phyloP scores from a whole-genome alignment of 2,113 vertebrate genomes.

The Microtus oregoni region DNA sequence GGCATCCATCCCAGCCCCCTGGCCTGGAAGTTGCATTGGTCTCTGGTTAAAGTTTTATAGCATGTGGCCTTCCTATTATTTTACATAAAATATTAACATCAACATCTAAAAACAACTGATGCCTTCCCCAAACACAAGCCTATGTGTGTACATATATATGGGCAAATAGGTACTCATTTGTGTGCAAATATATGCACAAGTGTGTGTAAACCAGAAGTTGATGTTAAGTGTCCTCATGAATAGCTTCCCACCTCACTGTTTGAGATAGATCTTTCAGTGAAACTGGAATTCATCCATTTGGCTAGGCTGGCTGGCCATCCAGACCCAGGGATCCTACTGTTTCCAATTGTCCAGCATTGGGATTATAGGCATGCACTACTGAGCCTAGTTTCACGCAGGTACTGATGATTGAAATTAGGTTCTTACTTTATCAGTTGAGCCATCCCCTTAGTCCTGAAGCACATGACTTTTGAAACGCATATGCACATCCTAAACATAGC shows the following conservation, averaged over 20 bases:
- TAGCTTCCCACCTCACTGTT: background rate
- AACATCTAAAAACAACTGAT: conserved; percentile 22
- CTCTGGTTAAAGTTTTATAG: conserved; percentile 28
- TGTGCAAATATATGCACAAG: background rate
- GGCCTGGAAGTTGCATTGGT: too few relatives aligned
- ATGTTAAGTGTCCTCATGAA: background rate
- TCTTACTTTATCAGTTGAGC: background rate
- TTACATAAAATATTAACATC: conserved; percentile 29
- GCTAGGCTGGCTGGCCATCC: background rate
- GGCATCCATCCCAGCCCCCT: too few relatives aligned
- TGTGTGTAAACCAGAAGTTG: background rate
- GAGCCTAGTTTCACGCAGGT: background rate
- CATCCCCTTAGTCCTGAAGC: background rate
- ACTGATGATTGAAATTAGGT: background rate
- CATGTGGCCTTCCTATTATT: background rate
- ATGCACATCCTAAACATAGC: background rate
- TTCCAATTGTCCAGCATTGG: background rate
- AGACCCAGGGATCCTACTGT: background rate
- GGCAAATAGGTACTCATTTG: background rate
- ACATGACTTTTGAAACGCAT: conserved; percentile 3
- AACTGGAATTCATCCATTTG: background rate
- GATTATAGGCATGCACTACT: background rate
- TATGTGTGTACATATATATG: background rate
- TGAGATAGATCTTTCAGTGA: background rate
- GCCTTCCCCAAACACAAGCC: background rate